A percentile compares a stretch with the other conserved stretches of the same genome.
phyloP scores from a whole-genome alignment of 64 coral and sea anemone species.

The Actinia tenebrosa region DNA sequence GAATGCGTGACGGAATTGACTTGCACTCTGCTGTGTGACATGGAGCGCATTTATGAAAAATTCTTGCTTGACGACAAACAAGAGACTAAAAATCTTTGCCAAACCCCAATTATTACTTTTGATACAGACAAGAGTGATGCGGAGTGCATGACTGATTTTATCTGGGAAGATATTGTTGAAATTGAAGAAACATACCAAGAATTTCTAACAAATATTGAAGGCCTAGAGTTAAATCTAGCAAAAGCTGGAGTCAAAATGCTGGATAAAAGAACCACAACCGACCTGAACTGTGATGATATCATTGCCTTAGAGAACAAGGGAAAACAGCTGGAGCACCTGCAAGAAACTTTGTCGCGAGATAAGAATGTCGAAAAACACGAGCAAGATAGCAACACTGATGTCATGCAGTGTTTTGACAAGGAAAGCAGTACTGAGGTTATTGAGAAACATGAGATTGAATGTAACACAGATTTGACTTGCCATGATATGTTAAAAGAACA shows the following conservation, averaged over 20 bases:
- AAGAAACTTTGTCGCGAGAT: neutral
- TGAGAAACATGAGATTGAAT: conserved; percentile 1
- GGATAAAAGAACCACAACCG: neutral
- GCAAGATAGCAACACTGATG: neutral
- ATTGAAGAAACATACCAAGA: conserved; percentile 47
- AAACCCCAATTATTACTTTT: neutral
- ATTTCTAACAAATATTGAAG: conserved; percentile 20
- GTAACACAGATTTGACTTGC: conserved; percentile 24
- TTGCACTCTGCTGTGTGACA: conserved; percentile 11
- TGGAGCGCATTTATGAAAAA: conserved; percentile 36
- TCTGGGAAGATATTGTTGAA: conserved; percentile 15
- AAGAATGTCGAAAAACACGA: conserved; percentile 15
- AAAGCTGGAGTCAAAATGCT: neutral
- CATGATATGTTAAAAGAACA: conserved; percentile 1
- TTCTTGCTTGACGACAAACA: neutral
- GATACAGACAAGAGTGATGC: neutral
- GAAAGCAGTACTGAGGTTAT: neutral
- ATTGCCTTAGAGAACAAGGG: neutral
- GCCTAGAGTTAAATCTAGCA: neutral
- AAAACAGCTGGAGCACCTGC: neutral
- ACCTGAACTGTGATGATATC: neutral
- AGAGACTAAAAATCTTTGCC: neutral
- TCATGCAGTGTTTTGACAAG: neutral
- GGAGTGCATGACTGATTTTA: conserved; percentile 29
- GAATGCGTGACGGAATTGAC: conserved; percentile 23